Evolutionary conservation across 2,888 invertebrate species (phyloP).

Genomic region (Monochamus alternatus): DNA sequence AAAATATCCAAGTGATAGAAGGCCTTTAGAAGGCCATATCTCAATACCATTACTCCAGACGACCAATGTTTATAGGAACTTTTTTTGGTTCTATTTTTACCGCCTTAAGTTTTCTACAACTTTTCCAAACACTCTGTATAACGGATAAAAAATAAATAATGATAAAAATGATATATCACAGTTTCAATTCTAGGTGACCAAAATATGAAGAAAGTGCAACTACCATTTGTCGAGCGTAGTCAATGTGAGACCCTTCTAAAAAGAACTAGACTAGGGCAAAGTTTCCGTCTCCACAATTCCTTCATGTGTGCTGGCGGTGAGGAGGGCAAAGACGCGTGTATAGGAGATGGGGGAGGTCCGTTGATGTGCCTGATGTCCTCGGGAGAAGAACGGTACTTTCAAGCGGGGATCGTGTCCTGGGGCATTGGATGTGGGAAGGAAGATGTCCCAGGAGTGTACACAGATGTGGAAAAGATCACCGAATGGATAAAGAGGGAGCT

Average conservation of each 20-base stretch:
- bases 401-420: constrained; percentile 89
- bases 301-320: constrained; percentile 88
- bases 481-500: constrained; percentile 75
- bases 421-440: constrained; percentile 86
- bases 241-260: constrained; percentile 77
- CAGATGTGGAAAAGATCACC: constrained; percentile 78
- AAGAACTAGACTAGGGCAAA: constrained; percentile 77
- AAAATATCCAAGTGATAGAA: too few species aligned
- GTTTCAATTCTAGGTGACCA: too few species aligned
- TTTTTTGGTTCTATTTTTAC: too few species aligned
- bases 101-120: too few species aligned
- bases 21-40: too few species aligned
- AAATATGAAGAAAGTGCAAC: constrained; percentile 81
- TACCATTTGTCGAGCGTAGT: constrained; percentile 77
- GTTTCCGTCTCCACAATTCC: constrained; percentile 78
- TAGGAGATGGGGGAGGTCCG: constrained; percentile 88
- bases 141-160: constrained; percentile 67
- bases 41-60: too few species aligned
- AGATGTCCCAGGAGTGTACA: constrained; percentile 84
- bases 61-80: too few species aligned
- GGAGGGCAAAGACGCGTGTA: constrained; percentile 82
- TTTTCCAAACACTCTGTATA: too few species aligned
- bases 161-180: too few species aligned
- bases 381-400: constrained; percentile 72
- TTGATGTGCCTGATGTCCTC: constrained; percentile 80